phyloP scores from a whole-genome alignment of 2,888 invertebrate genomes.

The Daptonema setosum region DNA sequence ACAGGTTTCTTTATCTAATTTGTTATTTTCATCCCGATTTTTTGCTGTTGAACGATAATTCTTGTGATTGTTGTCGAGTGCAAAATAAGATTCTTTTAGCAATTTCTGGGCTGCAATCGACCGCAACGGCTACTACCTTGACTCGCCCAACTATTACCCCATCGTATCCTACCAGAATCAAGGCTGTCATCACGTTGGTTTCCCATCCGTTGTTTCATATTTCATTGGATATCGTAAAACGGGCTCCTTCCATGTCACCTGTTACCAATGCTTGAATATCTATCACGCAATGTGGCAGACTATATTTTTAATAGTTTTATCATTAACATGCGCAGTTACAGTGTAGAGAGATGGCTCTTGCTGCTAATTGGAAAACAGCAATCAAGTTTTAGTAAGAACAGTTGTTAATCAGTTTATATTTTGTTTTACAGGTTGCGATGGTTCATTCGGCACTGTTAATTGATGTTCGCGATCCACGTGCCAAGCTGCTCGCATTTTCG shows the following conservation, averaged over 20 bases:
- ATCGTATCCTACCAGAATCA: conserved; percentile 42
- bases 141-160: conserved; percentile 61
- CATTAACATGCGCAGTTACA: too few species aligned
- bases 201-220: too few species aligned
- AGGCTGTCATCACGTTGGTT: conserved; percentile 10
- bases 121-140: conserved; percentile 45
- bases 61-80: not conserved
- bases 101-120: conserved; percentile 94
- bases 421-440: conserved; percentile 63
- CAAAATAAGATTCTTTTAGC: conserved; percentile 36
- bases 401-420: too few species aligned
- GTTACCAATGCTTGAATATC: too few species aligned
- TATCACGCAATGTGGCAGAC: too few species aligned
- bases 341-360: too few species aligned
- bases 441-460: conserved; percentile 67
- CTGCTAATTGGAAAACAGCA: too few species aligned
- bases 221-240: too few species aligned
- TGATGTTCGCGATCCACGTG: conserved; percentile 39
- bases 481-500: conserved; percentile 46
- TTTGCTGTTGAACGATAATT: not conserved
- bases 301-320: too few species aligned
- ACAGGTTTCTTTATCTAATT: too few species aligned
- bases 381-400: too few species aligned
- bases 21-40: not conserved
- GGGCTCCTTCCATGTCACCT: too few species aligned